Evolutionary conservation across 1,140 invertebrate genomes (phyloP), one percentile per base, ranked within the genome.

Genomic region (Lepidurus arcticus): DNA sequence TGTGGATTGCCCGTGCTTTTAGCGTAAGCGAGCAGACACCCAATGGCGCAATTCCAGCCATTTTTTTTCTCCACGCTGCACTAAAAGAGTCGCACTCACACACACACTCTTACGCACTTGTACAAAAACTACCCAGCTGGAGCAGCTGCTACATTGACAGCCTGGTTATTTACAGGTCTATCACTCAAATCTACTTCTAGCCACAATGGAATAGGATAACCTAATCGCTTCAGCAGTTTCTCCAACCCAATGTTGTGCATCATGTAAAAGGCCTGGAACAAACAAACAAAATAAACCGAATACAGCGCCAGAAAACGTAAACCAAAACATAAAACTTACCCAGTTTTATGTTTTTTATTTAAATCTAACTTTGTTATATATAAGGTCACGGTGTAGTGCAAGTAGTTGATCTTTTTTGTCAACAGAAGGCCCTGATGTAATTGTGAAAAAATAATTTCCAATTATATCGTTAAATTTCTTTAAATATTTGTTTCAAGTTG

Each of bases 211-310:
- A 96, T 91, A 43, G 91, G 88, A 76, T 91, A 89, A 78, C 94
- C 92, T 79, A 96, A 88, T 81, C 94, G 89, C 83, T 93, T 93
- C 47, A 98, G 87, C 74, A 98, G 86, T 85, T 98, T 98, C 45
- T 95, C 94, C 81, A 98, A 86, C 42, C 94, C 95, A 53, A 95
- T 94, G 85, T 98, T 98, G 85, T 97, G 93, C 80, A 92, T 91
- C 82, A 94, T 88, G 86, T 98, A 98, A 86, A 95, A 98, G 73
- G 88, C 89, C 86, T 89, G 85, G 10, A 83, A 87, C 82, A 78
- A 81, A 78, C 47, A 81, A 79, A 75, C 34, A n/a, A 45, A 47
- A 45, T 76, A 7, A 47, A 34, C 1, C 9, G 11, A 7, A n/a
- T 6, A n/a, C 4, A 73, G 3, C 16, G 24, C 2, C 24, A 73